A percentile compares a stretch with the other conserved stretches of the same genome.
Conservation (phyloP, 2,888 invertebrate species). For the Magallana nippona region DNA sequence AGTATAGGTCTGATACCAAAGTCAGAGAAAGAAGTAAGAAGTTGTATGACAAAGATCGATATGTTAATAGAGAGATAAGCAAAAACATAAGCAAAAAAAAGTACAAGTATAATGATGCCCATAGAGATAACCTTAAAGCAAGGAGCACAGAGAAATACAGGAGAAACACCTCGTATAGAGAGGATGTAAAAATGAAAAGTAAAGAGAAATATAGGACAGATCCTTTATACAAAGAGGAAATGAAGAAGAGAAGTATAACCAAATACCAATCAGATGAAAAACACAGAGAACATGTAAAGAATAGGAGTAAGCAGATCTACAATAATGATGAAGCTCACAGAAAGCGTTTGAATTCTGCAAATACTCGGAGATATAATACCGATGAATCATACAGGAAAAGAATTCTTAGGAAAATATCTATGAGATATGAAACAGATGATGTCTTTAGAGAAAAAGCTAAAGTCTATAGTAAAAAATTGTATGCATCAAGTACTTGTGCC, state of each 20-base stretch:
- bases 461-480: not conserved
- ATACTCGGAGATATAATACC: not conserved
- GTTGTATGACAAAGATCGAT: not conserved
- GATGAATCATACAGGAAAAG: not conserved
- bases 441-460: not conserved
- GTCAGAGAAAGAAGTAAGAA: too few species aligned
- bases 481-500: not conserved
- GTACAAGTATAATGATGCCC: not conserved
- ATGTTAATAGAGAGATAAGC: too few species aligned
- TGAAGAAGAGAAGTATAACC: slow-evolving; percentile 5
- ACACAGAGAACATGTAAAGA: not conserved
- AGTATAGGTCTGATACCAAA: too few species aligned
- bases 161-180: not conserved
- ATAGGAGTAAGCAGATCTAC: not conserved
- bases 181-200: slow-evolving; percentile 14
- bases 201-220: slow-evolving; percentile 24
- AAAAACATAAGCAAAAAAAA: not conserved
- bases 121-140: slow-evolving; percentile 12
- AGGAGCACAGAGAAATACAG: slow-evolving; percentile 15
- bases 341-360: not conserved
- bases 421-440: not conserved
- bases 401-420: not conserved
- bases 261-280: slow-evolving; percentile 5
- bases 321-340: not conserved
- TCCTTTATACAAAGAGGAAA: not conserved